Evolutionary conservation across 1,140 invertebrate species (phyloP).

Genomic region (Drosophila lowei): DNA sequence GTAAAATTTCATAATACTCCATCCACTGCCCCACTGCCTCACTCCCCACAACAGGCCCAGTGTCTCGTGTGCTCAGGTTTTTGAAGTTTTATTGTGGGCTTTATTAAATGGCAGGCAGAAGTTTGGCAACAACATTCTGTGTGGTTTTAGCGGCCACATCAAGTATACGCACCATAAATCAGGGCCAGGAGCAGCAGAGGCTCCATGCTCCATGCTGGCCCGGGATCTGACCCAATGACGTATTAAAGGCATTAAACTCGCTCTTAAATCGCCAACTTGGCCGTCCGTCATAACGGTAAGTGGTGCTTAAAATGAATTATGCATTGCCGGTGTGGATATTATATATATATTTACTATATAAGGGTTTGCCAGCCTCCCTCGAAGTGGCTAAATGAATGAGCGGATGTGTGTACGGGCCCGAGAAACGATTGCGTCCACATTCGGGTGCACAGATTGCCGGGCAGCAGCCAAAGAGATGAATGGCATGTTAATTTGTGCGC

Average conservation of each 20-base stretch:
- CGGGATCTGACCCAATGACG: slow-evolving; percentile 53
- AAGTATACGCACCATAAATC: slow-evolving; percentile 79
- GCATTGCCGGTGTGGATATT: slow-evolving; percentile 55
- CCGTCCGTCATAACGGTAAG: slow-evolving; percentile 73
- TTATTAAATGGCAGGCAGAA: slow-evolving; percentile 43
- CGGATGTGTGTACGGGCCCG: slow-evolving; percentile 7
- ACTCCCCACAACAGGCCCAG: background rate
- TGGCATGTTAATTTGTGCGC: slow-evolving; percentile 64
- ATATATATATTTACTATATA: slow-evolving; percentile 33
- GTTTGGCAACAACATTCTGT: slow-evolving; percentile 54
- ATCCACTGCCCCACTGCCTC: background rate
- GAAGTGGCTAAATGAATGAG: slow-evolving; percentile 12
- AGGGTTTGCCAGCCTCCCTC: slow-evolving; percentile 1
- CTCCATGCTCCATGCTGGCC: slow-evolving; percentile 28
- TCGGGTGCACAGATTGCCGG: slow-evolving; percentile 41
- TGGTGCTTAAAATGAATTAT: slow-evolving; percentile 81
- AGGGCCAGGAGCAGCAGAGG: slow-evolving; percentile 61
- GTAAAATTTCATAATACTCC: slow-evolving; percentile 72
- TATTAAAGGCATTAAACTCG: slow-evolving; percentile 77
- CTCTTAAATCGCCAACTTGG: slow-evolving; percentile 67
- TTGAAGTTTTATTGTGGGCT: slow-evolving; percentile 59
- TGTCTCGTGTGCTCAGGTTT: slow-evolving; percentile 27
- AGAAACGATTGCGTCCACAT: slow-evolving; percentile 30
- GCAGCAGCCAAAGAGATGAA: slow-evolving; percentile 26
- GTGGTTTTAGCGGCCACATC: slow-evolving; percentile 68